phyloP scores from a whole-genome alignment of 2,797 vertebrate species.

The Notolepis coatsorum region DNA sequence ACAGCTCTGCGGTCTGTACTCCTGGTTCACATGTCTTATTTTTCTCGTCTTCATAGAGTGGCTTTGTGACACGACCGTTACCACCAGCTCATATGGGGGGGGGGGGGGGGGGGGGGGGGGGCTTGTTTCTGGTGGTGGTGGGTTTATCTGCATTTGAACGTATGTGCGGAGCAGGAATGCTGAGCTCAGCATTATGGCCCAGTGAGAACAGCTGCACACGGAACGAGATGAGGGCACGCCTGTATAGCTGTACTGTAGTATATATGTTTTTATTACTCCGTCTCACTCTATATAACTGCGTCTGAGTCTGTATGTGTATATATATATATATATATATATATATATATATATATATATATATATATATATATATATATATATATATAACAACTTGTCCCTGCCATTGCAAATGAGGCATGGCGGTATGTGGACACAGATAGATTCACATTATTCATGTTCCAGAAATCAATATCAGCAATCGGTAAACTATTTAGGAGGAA shows the following conservation, averaged over 20 bases:
- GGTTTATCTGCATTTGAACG: conserved; percentile 24
- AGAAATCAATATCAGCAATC: no score
- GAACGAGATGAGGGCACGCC: conserved; percentile 12
- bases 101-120: background rate
- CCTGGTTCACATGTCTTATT: background rate
- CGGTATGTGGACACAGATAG: no score
- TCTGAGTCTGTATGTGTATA: no score
- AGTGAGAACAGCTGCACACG: conserved; percentile 23
- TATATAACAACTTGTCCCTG: no score
- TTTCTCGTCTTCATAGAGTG: no score
- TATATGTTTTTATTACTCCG: background rate
- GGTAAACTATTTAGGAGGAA: no score
- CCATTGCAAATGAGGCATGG: no score
- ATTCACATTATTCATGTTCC: no score
- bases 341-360: no score
- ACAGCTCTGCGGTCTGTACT: conserved; percentile 17
- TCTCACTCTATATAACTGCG: background rate
- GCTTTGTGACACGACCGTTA: background rate
- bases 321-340: no score
- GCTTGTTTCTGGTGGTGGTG: background rate
- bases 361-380: no score
- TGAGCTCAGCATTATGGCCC: conserved; percentile 19
- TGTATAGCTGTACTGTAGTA: background rate
- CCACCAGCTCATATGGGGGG: background rate
- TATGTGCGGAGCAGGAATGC: conserved; percentile 23